A percentile compares a stretch with the other conserved stretches of the same genome.
Conservation (phyloP, 2,113 vertebrate species). For the Laticauda laticaudata region DNA sequence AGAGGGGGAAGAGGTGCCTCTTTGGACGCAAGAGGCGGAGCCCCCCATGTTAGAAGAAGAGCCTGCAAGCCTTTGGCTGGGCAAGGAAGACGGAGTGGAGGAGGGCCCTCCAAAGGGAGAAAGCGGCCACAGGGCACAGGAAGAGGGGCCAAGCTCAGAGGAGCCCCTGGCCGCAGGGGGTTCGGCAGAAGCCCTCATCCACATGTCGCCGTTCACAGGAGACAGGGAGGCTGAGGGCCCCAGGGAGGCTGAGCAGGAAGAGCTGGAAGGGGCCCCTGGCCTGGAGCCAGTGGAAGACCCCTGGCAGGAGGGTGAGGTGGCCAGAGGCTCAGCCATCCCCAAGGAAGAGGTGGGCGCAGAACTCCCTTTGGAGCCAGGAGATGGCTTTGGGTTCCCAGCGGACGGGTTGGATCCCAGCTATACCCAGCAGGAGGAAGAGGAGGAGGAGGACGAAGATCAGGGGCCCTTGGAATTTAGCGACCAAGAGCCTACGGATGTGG, state of each 20-base stretch:
- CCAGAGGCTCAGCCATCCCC: fast-evolving
- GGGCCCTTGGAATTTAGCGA: neutral
- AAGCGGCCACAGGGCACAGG: conserved; percentile 36
- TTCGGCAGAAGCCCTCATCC: conserved; percentile 40
- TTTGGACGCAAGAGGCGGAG: fast-evolving
- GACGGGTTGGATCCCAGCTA: neutral
- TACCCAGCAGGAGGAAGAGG: neutral
- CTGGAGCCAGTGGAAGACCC: neutral
- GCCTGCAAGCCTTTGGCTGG: fast-evolving
- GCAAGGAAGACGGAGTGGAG: neutral
- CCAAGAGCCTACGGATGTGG: neutral
- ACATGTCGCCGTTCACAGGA: neutral
- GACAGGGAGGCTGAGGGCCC: fast-evolving
- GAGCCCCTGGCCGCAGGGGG: conserved; percentile 15
- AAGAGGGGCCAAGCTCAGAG: neutral
- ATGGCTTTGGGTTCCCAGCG: neutral
- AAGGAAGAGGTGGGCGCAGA: neutral
- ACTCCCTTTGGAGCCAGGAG: neutral
- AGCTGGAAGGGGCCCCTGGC: neutral
- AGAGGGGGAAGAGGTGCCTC: fast-evolving
- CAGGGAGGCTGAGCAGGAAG: fast-evolving
- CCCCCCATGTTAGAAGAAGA: neutral
- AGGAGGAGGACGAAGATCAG: neutral
- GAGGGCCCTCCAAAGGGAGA: conserved; percentile 26
- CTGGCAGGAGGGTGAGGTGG: fast-evolving